Evolutionary conservation across 1,140 invertebrate genomes (phyloP).

Genomic region (Drosophila erecta): DNA sequence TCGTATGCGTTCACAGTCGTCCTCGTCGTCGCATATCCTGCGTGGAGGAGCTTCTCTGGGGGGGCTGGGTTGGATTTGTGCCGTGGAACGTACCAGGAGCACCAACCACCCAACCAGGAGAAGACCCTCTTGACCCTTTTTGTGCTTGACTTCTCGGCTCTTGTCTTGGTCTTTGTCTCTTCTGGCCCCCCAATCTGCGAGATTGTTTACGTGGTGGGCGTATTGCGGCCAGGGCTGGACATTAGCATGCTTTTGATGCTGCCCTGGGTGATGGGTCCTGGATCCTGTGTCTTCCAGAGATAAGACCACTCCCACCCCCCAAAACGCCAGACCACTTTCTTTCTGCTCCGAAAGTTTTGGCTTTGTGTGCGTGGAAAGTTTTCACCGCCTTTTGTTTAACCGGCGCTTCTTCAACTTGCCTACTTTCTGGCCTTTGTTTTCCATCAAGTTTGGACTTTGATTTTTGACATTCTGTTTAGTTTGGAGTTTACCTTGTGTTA

Average conservation of each 20-base stretch:
- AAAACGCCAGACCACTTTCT: conserved; percentile 34
- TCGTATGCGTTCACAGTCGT: conserved; percentile 61
- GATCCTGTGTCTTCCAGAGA: conserved; percentile 59
- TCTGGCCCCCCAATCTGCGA: conserved; percentile 4
- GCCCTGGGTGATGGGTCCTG: conserved; percentile 22
- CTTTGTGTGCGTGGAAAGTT: conserved; percentile 49
- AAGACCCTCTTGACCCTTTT: conserved; percentile 73
- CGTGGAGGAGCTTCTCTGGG: conserved; percentile 24
- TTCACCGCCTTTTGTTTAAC: conserved; percentile 70
- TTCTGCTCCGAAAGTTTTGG: conserved; percentile 44
- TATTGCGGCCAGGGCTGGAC: conserved; percentile 66
- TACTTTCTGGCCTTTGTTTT: conserved; percentile 69
- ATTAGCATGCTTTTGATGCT: conserved; percentile 81
- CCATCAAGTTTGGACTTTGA: conserved; percentile 71
- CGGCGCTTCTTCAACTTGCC: conserved; percentile 55
- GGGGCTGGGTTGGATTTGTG: background rate
- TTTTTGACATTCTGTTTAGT: conserved; percentile 81
- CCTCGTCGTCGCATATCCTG: conserved; percentile 49
- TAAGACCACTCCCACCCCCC: conserved; percentile 50
- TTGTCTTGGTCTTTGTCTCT: conserved; percentile 44
- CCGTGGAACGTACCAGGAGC: conserved; percentile 6
- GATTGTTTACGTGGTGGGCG: conserved; percentile 36
- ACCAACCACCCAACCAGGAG: too few species aligned
- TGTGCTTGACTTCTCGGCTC: conserved; percentile 73
- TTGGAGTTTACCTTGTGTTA: conserved; percentile 62